Base-by-base conservation (phyloP, 37 sponge, comb jelly and placozoan species). In the Mnemiopsis leidyi region DNA sequence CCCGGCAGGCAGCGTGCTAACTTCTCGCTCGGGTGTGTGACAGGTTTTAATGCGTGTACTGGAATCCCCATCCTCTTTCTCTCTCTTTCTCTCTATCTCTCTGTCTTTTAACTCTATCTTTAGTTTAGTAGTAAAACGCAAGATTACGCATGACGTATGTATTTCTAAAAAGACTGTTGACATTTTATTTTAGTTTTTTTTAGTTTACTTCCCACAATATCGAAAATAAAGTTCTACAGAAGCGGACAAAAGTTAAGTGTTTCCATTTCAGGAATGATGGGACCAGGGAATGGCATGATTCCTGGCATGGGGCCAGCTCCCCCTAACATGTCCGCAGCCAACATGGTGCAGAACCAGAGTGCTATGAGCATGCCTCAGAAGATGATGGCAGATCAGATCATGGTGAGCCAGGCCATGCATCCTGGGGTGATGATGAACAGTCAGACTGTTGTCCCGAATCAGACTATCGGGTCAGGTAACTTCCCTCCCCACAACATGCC, bases 251-350 rank as follows among this genome's bases (percentile, higher is more conserved):
- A n/a, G n/a, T n/a, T n/a, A n/a, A n/a, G n/a, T n/a, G 7, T 71
- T 5, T 28, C 20, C 73, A 18, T 71, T 23, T 29, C 79, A 77
- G 79, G 79, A 16, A 77, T 77, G 36, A 77, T 77, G 36, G 79
- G 79, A 21, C 79, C 79, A 3, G 79, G 79, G 0, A 32, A 36
- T 0, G 36, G 79, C 33, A 77, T 77, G 79, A 77, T 77, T 13
- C 79, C 79, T 32, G 79, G 79, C 20, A 77, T 77, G 79, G 79
- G 79, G 32, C 79, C 79, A 32, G 79, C 79, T 16, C 90, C 90
- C n/a, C 90, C 90, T 9, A 85, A 85, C 90, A 85, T 40, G 90
- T 85, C 90, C 25, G 61, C 61, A 23, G 26, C 90, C 25, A 85
- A 40, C 90, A 23, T 77, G 35, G 79, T 77, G 1, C 79, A 77